Evolutionary conservation across 2,888 invertebrate species (phyloP).

Genomic region (Allophyes oxyacanthae): DNA sequence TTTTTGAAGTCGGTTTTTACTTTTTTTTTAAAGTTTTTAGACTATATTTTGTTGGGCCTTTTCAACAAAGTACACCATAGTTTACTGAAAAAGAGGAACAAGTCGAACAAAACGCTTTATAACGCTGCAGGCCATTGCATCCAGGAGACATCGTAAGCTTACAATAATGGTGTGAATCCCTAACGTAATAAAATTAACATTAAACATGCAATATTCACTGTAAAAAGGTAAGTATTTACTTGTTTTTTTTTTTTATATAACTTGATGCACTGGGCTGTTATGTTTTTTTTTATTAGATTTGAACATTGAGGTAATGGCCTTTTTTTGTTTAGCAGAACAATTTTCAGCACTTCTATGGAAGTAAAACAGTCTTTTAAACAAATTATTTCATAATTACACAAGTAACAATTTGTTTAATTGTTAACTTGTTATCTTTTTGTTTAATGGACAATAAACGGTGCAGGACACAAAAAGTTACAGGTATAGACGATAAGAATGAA

Average conservation of each 20-base stretch:
- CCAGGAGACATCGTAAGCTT: slow-evolving; percentile 22
- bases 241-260: slow-evolving; percentile 1
- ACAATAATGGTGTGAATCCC: slow-evolving; percentile 28
- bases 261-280: too few relatives aligned
- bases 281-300: slow-evolving; percentile 1
- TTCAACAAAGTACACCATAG: too few relatives aligned
- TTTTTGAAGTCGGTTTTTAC: too few relatives aligned
- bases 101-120: background rate
- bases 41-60: too few relatives aligned
- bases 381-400: background rate
- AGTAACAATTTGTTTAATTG: background rate
- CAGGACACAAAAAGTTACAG: slow-evolving; percentile 1
- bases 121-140: slow-evolving; percentile 11
- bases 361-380: background rate
- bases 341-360: slow-evolving; percentile 9
- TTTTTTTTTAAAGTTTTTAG: too few relatives aligned
- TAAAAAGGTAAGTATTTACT: slow-evolving; percentile 11
- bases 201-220: slow-evolving; percentile 17
- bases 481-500: slow-evolving; percentile 2
- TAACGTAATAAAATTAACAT: slow-evolving; percentile 24
- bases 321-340: slow-evolving; percentile 9
- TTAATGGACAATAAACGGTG: background rate
- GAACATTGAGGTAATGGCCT: slow-evolving; percentile 10
- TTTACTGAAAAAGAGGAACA: background rate
- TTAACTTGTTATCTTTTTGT: background rate